Base-by-base conservation (phyloP, 2,888 invertebrate genomes). In the Torymus texanus region DNA sequence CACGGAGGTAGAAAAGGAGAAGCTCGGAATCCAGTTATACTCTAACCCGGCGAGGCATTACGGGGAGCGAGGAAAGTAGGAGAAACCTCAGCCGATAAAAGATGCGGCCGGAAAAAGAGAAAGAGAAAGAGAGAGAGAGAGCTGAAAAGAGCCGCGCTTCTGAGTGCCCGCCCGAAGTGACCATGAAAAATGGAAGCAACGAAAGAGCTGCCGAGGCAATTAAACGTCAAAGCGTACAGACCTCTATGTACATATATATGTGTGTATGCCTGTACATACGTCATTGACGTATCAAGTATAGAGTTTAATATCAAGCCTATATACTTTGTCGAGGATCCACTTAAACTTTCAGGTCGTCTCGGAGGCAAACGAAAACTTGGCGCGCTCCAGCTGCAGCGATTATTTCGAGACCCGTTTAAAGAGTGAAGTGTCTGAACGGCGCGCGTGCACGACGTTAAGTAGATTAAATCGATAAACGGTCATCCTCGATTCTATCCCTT, bases 381-480 rank as follows among this genome's bases (percentile, higher is more conserved):
- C 11, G n/a, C 53, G 16, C 53, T n/a, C 11, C 18, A 62, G 10
- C 58, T 18, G 21, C 2, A 4, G 2, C 58, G 12, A 24, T 68
- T 75, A 68, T 75, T 68, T 75, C 56, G n/a, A 62, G 41, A 18
- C 41, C 18, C 13, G 14, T 53, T 75, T 41, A 68, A 68, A 55
- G 5, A 68, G 67, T 62, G 29, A 75, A 68, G 18, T 41, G 59
- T 68, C 41, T 59, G 55, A 41, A 2, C 21, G 21, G 21, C 2
- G 21, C 21, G 41, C 41, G 41, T 1, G 41, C 41, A 41, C 41
- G 58, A 16, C n/a, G 11, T 18, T 41, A 21, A 55, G 56, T 56
- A 41, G 41, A 68, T 68, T 18, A n/a, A 68, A 68, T 75, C 62
- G 50, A 75, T 75, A 58, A 53, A 75, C 12, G 62, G n/a, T 16